Conservation (phyloP, 2,888 invertebrate genomes). For the Tenthredo notha region DNA sequence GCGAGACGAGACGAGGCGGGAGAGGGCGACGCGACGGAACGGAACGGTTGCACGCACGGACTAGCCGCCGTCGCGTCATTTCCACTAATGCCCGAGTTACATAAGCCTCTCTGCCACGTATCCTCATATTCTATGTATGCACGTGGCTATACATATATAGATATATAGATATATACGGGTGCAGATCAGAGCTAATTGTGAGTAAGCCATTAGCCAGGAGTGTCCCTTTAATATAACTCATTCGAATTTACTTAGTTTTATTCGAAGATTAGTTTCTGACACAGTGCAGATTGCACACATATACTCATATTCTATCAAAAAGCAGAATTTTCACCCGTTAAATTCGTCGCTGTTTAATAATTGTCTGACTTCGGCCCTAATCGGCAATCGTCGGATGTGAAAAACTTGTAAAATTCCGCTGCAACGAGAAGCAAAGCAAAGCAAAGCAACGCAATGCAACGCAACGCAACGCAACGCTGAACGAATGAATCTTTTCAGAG, state of each 20-base stretch:
- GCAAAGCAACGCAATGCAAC: background rate
- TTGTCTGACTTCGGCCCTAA: background rate
- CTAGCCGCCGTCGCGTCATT: constrained; percentile 68
- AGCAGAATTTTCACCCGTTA: background rate
- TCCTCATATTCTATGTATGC: background rate
- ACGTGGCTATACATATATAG: background rate
- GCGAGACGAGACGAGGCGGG: background rate
- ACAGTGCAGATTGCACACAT: background rate
- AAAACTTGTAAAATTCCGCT: constrained; percentile 46
- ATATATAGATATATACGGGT: background rate
- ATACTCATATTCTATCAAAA: background rate
- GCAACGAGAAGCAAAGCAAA: background rate
- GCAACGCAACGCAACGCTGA: background rate
- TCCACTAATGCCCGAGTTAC: constrained; percentile 74
- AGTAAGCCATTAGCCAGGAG: background rate
- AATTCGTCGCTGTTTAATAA: background rate
- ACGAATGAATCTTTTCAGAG: constrained; percentile 36
- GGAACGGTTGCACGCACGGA: constrained; percentile 17
- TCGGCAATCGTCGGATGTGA: background rate
- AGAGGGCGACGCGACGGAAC: background rate
- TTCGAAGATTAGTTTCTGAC: background rate
- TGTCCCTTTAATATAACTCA: background rate
- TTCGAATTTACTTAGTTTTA: background rate
- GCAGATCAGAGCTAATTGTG: background rate
- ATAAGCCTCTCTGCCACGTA: constrained; percentile 70